These are phyloP conservation scores for Allolobophora icterica DNA, from an alignment of 2,888 invertebrate genomes.

Conservation along the genomic window DNA sequence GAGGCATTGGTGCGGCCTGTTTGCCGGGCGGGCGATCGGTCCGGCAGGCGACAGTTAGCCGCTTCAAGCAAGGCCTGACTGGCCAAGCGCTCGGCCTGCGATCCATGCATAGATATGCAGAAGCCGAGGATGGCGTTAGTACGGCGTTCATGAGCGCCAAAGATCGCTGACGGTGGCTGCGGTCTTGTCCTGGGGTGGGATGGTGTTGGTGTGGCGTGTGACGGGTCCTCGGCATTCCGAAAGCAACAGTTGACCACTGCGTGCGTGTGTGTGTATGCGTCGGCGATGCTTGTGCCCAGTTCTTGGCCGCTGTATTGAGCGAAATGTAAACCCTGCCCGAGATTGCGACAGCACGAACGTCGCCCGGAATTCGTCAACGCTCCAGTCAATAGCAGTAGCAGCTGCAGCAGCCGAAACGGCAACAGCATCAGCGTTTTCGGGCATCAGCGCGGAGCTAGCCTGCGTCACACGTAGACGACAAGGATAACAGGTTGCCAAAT, in stretches of 20 bases:
- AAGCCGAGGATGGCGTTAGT: constrained; percentile 2
- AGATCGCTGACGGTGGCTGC: background rate
- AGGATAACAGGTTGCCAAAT: no score
- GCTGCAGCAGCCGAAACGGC: background rate
- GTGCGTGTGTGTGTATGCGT: background rate
- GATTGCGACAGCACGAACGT: background rate
- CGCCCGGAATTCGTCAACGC: background rate
- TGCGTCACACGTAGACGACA: no score
- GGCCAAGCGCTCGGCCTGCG: background rate
- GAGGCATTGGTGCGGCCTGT: background rate
- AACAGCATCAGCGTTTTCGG: background rate
- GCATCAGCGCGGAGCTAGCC: no score
- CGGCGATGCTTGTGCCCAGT: background rate
- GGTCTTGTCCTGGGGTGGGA: background rate
- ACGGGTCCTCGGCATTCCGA: background rate
- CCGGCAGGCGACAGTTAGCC: background rate
- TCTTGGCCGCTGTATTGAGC: constrained; percentile 10
- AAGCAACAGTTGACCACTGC: constrained; percentile 17
- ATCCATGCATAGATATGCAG: constrained; percentile 9
- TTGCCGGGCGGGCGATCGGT: background rate
- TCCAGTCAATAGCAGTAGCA: background rate
- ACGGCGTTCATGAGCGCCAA: background rate
- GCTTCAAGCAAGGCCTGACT: background rate
- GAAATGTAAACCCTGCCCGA: background rate
- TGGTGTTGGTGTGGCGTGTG: background rate